These are phyloP conservation scores for Asobara japonica DNA, from an alignment of 1,140 invertebrate genomes.

Conservation along the genomic window DNA sequence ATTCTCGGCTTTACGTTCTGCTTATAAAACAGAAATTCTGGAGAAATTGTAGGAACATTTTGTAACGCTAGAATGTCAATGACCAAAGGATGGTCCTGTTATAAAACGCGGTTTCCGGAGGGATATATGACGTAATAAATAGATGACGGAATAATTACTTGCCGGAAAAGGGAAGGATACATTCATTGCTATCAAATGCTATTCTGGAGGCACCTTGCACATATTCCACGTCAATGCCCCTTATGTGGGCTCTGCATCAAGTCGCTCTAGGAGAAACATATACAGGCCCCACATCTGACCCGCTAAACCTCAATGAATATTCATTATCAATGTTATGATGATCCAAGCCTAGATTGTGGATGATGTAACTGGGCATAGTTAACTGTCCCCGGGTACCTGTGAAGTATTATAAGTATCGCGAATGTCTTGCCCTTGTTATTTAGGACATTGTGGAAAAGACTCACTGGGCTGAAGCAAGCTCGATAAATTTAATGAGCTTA, in stretches of 20 bases:
- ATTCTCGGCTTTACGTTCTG: too few relatives aligned
- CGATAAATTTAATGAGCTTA: background rate
- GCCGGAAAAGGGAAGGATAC: too few relatives aligned
- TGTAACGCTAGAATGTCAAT: too few relatives aligned
- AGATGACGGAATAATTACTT: too few relatives aligned
- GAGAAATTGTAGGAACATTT: too few relatives aligned
- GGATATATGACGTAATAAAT: too few relatives aligned
- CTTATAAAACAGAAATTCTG: too few relatives aligned
- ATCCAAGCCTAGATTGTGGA: background rate
- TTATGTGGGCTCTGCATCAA: background rate
- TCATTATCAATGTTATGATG: background rate
- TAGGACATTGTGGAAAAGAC: background rate
- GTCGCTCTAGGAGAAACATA: background rate
- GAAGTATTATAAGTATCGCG: background rate
- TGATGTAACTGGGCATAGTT: background rate
- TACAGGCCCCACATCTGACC: background rate
- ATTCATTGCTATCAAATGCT: too few relatives aligned
- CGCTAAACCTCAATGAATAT: background rate
- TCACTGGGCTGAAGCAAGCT: background rate
- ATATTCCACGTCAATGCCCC: background rate
- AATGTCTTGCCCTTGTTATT: background rate
- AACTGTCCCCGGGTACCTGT: background rate
- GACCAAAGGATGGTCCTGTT: too few relatives aligned
- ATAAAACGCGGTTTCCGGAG: too few relatives aligned
- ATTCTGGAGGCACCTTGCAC: too few relatives aligned